Percentiles rank a stretch among this genome's conserved stretches.
phyloP scores from a whole-genome alignment of 2,888 invertebrate species.

The Notodonta ziczac region DNA sequence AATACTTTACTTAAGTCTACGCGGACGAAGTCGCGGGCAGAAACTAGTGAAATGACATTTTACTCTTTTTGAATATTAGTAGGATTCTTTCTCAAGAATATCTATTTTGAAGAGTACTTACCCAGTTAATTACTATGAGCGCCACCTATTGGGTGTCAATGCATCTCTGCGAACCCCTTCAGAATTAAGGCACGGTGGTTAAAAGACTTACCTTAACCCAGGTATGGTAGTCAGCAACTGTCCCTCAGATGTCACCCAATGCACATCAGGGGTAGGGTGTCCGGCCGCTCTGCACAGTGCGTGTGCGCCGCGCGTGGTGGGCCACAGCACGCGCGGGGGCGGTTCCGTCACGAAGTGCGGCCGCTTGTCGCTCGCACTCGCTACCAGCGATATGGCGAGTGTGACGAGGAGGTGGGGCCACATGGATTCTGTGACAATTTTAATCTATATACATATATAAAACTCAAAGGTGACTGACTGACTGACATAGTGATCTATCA shows the following conservation, averaged over 20 bases:
- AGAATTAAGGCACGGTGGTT: background rate
- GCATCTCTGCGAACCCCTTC: too few species aligned
- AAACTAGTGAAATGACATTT: too few species aligned
- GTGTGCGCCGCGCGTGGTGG: conserved; percentile 73
- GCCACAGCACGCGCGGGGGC: conserved; percentile 74
- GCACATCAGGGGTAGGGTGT: conserved; percentile 71
- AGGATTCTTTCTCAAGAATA: too few species aligned
- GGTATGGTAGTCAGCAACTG: conserved; percentile 78
- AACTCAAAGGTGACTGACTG: too few species aligned
- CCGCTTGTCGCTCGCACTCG: conserved; percentile 67
- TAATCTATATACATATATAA: too few species aligned
- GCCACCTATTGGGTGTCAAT: too few species aligned
- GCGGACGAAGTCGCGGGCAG: too few species aligned
- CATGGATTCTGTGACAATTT: conserved; percentile 39
- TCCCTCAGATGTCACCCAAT: conserved; percentile 78
- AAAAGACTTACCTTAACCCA: conserved; percentile 64
- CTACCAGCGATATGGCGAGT: conserved; percentile 50
- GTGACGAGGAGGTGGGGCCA: conserved; percentile 53
- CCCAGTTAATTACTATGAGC: too few species aligned
- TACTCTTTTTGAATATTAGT: too few species aligned
- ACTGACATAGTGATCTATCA: too few species aligned
- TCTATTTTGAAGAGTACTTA: too few species aligned
- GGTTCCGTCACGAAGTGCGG: conserved; percentile 75
- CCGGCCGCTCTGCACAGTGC: conserved; percentile 72
- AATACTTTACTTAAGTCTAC: too few species aligned